Conservation (phyloP, 64 coral and sea anemone species). For the Orbicella faveolata region DNA sequence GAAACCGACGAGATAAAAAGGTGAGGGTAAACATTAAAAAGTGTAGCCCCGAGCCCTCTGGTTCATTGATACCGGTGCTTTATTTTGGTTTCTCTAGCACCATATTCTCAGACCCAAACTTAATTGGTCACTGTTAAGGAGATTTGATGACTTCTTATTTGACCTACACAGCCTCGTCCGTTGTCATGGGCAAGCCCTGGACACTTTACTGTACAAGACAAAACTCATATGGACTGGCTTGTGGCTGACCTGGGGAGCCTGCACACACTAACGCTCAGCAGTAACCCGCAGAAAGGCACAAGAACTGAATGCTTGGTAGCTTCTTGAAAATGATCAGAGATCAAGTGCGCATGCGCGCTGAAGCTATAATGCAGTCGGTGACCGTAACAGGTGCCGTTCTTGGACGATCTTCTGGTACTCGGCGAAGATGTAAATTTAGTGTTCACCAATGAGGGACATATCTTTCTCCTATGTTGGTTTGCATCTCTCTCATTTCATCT, state of each 20-base stretch:
- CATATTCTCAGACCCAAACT: too few relatives aligned
- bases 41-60: too few relatives aligned
- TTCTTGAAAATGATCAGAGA: not conserved
- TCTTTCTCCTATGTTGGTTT: too few relatives aligned
- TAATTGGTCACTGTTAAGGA: too few relatives aligned
- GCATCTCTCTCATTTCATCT: too few relatives aligned
- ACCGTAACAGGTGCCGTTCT: not conserved
- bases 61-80: too few relatives aligned
- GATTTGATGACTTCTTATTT: not conserved
- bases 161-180: slow-evolving; percentile 51
- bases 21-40: slow-evolving; percentile 1
- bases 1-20: slow-evolving; percentile 52
- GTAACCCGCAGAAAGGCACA: slow-evolving; percentile 4
- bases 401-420: not conserved
- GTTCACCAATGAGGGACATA: too few relatives aligned
- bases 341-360: not conserved
- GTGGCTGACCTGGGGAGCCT: slow-evolving; percentile 80
- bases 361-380: not conserved
- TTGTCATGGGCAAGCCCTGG: slow-evolving; percentile 87
- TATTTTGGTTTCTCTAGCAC: too few relatives aligned
- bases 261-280: slow-evolving; percentile 3
- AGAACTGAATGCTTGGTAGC: slow-evolving; percentile 20
- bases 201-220: slow-evolving; percentile 75
- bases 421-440: not conserved
- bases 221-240: slow-evolving; percentile 84